These are phyloP conservation scores for Dysmachus trigonus DNA, from an alignment of 2,888 invertebrate species.

Conservation along the genomic window DNA sequence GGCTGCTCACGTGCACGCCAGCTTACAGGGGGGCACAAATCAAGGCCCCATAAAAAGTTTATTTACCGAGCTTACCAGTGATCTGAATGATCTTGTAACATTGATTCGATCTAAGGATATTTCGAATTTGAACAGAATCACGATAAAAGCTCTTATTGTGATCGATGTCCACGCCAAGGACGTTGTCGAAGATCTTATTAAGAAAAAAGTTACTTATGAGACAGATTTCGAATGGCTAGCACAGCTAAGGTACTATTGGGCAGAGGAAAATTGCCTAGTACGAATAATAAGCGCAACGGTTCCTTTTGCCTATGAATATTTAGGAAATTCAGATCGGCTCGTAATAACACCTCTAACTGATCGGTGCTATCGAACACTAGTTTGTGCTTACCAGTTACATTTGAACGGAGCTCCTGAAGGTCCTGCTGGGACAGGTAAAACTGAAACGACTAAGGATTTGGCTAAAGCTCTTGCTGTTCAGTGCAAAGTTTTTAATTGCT, in stretches of 20 bases:
- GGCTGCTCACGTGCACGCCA: conserved; percentile 71
- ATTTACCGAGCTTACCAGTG: conserved; percentile 63
- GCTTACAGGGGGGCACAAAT: conserved; percentile 63
- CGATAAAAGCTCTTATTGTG: conserved; percentile 74
- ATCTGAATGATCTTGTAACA: conserved; percentile 68
- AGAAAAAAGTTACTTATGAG: conserved; percentile 66
- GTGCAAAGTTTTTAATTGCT: conserved; percentile 79
- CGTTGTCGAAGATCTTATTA: conserved; percentile 69
- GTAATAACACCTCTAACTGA: conserved; percentile 71
- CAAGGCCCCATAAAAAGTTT: conserved; percentile 65
- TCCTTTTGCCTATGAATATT: conserved; percentile 76
- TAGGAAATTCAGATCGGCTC: conserved; percentile 74
- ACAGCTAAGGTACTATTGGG: conserved; percentile 75
- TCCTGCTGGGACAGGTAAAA: conserved; percentile 89
- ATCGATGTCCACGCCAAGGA: conserved; percentile 79
- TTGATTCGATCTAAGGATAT: conserved; percentile 70
- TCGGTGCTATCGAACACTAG: conserved; percentile 75
- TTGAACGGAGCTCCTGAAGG: conserved; percentile 76
- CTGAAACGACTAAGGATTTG: conserved; percentile 91
- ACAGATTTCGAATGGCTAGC: conserved; percentile 77
- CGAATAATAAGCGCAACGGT: conserved; percentile 75
- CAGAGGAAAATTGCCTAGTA: conserved; percentile 67
- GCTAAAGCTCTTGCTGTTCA: conserved; percentile 92
- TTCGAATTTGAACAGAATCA: conserved; percentile 70
- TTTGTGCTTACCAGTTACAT: conserved; percentile 76